A percentile compares a stretch with the other conserved stretches of the same genome.
phyloP scores from a whole-genome alignment of 2,797 vertebrate species.

The Orientallactaga sibirica region DNA sequence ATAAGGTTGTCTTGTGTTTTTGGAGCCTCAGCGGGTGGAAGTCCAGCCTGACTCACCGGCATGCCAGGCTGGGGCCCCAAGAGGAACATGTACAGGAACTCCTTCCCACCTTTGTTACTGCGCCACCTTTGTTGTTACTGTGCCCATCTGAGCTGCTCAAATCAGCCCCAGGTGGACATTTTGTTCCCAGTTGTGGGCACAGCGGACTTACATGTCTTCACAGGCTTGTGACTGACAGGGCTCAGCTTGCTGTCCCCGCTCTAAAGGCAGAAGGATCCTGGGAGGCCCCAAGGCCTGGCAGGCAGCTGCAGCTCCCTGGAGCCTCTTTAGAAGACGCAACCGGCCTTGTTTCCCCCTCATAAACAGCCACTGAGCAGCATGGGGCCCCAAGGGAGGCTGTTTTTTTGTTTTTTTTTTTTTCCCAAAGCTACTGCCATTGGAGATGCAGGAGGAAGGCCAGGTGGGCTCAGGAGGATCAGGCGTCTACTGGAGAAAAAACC shows the following conservation, averaged over 20 bases:
- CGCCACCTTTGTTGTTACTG: too few species aligned
- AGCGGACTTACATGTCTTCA: background rate
- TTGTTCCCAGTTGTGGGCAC: background rate
- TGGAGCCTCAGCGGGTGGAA: background rate
- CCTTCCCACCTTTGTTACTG: too few species aligned
- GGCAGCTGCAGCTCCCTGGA: slow-evolving; percentile 37
- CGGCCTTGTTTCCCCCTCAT: slow-evolving; percentile 66
- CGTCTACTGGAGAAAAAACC: background rate
- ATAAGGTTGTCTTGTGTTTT: background rate
- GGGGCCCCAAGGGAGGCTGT: slow-evolving; percentile 54
- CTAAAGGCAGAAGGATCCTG: background rate
- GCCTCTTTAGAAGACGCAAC: slow-evolving; percentile 71
- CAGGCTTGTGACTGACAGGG: background rate
- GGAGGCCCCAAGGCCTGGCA: background rate
- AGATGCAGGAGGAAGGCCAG: slow-evolving; percentile 9
- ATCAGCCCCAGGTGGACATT: too few species aligned
- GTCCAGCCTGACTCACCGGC: background rate
- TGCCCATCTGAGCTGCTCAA: background rate
- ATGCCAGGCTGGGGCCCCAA: too few species aligned
- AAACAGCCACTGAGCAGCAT: slow-evolving; percentile 28
- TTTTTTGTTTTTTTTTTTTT: background rate
- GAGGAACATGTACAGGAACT: too few species aligned
- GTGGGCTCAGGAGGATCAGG: slow-evolving; percentile 39
- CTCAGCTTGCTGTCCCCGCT: background rate
- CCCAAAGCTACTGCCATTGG: slow-evolving; percentile 51